phyloP scores from a whole-genome alignment of 2,797 vertebrate species.

The Platyrinchus mystaceus region DNA sequence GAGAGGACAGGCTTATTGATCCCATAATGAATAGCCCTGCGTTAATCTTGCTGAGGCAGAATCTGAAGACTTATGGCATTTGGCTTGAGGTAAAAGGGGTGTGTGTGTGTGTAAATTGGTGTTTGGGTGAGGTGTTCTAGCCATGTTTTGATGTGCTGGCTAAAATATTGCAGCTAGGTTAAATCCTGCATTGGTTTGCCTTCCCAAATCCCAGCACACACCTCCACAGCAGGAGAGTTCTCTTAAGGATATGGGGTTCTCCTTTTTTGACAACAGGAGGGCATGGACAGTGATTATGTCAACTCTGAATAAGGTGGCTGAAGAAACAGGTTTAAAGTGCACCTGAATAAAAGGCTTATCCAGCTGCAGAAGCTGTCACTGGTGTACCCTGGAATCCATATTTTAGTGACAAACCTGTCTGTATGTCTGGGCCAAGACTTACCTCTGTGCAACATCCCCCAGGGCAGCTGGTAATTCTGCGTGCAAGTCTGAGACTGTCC shows the following conservation, averaged over 20 bases:
- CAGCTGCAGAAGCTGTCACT: neutral
- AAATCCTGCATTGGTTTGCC: neutral
- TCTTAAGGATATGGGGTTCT: neutral
- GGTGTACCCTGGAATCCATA: fast-evolving
- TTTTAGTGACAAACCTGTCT: neutral
- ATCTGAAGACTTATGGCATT: neutral
- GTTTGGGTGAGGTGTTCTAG: neutral
- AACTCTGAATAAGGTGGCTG: neutral
- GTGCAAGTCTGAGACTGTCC: neutral
- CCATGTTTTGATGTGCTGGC: neutral
- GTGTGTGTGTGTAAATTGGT: neutral
- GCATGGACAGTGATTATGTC: neutral
- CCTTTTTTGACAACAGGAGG: neutral
- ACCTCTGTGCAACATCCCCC: neutral
- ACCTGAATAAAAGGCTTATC: neutral
- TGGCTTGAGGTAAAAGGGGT: neutral
- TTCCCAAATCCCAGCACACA: neutral
- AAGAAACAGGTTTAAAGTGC: neutral
- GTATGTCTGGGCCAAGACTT: neutral
- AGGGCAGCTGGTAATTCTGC: neutral
- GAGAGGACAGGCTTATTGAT: slow-evolving; percentile 19
- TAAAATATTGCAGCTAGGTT: neutral
- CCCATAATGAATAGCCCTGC: neutral
- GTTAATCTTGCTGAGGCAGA: neutral
- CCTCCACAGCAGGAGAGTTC: neutral